Evolutionary conservation across 2,113 vertebrate genomes (phyloP).

Genomic region (Cyphomyrus discorhynchus): DNA sequence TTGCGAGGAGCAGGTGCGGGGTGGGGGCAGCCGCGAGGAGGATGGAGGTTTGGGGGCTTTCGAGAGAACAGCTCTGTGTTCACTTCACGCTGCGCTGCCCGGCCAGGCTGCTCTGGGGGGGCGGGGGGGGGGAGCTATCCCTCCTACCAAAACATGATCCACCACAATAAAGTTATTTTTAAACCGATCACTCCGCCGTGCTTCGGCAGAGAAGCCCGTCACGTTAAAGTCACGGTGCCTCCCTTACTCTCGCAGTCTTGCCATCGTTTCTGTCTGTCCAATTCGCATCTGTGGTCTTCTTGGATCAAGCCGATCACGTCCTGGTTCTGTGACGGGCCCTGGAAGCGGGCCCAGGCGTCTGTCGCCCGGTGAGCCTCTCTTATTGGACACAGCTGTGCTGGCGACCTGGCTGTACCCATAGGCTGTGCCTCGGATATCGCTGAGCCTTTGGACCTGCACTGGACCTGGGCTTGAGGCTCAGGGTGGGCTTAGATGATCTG

Average conservation of each 20-base stretch:
- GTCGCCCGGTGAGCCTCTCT: not conserved
- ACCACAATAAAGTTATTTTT: conserved; percentile 67
- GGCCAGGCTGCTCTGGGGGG: not conserved
- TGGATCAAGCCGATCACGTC: not conserved
- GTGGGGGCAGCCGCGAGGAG: conserved; percentile 28
- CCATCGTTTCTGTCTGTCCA: conserved; percentile 15
- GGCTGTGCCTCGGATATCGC: not conserved
- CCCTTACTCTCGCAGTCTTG: conserved; percentile 9
- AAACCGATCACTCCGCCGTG: conserved; percentile 55
- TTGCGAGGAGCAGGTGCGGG: conserved; percentile 38
- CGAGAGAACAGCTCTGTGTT: conserved; percentile 42
- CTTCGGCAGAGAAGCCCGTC: conserved; percentile 31
- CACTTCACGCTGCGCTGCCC: not conserved
- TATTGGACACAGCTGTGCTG: not conserved
- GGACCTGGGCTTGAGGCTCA: not conserved
- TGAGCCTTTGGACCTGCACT: not conserved
- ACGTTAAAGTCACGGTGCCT: conserved; percentile 32
- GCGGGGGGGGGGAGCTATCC: conserved; percentile 49
- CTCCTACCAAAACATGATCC: conserved; percentile 64
- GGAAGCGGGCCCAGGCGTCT: conserved; percentile 34
- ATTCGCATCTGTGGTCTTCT: not conserved
- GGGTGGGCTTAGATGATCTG: not conserved
- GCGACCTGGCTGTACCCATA: not conserved
- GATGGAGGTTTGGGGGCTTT: not conserved
- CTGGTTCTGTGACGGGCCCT: conserved; percentile 39